Conservation (phyloP, 2,797 vertebrate species). For the Uromys caudimaculatus region DNA sequence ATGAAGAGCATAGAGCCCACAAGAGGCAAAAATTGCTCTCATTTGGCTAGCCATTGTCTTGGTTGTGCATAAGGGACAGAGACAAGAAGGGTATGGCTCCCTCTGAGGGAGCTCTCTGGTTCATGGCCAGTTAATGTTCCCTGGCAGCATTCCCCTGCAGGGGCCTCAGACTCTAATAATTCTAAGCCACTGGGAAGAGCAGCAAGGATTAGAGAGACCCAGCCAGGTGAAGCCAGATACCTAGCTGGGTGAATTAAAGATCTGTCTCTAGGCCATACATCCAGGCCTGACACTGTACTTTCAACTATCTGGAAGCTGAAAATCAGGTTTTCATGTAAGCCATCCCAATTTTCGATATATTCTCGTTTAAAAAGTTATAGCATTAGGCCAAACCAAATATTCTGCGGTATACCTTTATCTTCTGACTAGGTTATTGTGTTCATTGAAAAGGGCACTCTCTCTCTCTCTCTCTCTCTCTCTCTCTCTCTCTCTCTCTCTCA, state of each 20-base stretch:
- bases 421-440: not conserved
- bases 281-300: not conserved
- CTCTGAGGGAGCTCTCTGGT: not conserved
- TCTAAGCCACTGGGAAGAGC: not conserved
- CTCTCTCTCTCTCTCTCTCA: not conserved
- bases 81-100: not conserved
- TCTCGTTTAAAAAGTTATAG: not conserved
- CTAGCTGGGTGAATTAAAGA: not conserved
- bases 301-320: not conserved
- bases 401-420: not conserved
- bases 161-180: not conserved
- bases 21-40: not conserved
- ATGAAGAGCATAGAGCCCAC: not conserved
- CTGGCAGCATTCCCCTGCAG: not conserved
- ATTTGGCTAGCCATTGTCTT: not conserved
- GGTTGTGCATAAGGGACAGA: not conserved
- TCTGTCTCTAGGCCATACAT: not conserved
- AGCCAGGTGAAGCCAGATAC: too few species aligned
- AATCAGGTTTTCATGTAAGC: not conserved
- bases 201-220: not conserved
- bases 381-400: not conserved
- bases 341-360: not conserved
- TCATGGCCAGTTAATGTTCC: not conserved
- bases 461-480: not conserved
- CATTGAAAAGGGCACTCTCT: not conserved